Conservation (phyloP, 2,797 vertebrate genomes). For the Neosilurus hyrtlii region DNA sequence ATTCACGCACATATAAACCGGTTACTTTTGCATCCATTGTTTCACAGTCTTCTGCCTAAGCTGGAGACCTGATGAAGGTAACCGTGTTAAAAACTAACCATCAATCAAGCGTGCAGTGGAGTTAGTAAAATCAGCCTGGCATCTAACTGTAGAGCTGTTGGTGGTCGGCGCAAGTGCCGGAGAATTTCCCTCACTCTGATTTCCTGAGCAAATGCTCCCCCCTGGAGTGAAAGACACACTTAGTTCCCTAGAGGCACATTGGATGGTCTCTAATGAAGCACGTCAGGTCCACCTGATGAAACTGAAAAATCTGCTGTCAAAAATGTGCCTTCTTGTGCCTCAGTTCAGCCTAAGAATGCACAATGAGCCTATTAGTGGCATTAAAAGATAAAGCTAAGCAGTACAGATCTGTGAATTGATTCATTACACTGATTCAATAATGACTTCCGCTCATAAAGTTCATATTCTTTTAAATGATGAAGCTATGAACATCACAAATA, state of each 20-base stretch:
- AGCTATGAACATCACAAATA: background rate
- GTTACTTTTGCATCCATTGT: background rate
- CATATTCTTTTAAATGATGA: background rate
- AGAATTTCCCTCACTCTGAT: constrained; percentile 43
- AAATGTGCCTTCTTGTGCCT: constrained; percentile 52
- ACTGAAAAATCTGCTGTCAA: constrained; percentile 48
- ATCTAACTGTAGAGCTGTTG: constrained; percentile 21
- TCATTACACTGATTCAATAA: background rate
- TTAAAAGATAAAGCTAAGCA: constrained; percentile 14
- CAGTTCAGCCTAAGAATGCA: constrained; percentile 10
- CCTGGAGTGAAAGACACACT: constrained; percentile 37
- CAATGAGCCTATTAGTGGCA: background rate
- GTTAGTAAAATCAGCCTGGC: constrained; percentile 31
- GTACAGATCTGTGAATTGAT: no score
- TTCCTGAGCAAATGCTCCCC: constrained; percentile 60
- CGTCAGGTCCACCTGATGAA: constrained; percentile 46
- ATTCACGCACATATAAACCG: background rate
- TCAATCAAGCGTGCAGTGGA: constrained; percentile 36
- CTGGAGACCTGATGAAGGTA: constrained; percentile 9
- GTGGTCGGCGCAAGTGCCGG: constrained; percentile 14
- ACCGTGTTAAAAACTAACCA: constrained; percentile 7
- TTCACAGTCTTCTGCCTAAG: background rate
- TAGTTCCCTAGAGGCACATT: constrained; percentile 59
- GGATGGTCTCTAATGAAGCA: constrained; percentile 70
- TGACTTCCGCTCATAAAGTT: constrained; percentile 3